These are phyloP conservation scores for Platycheirus rosarum DNA, from an alignment of 2,888 invertebrate genomes.

Conservation along the genomic window DNA sequence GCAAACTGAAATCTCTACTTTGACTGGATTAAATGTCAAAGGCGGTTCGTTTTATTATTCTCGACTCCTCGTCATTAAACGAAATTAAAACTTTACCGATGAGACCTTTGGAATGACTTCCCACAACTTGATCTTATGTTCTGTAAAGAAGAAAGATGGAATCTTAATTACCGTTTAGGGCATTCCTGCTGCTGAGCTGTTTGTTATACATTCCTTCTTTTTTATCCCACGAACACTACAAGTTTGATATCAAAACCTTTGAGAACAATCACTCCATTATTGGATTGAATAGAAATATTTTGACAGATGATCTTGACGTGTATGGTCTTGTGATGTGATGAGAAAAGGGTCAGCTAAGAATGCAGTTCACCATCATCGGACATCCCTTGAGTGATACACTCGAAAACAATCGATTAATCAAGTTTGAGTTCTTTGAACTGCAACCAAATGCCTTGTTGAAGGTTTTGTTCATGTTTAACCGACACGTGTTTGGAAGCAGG, in stretches of 20 bases:
- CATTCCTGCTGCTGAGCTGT: too few relatives aligned
- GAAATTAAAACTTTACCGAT: conserved; percentile 1
- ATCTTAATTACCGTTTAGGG: conserved; percentile 10
- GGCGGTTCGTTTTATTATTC: conserved; percentile 43
- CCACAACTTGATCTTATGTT: neutral
- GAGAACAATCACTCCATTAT: conserved; percentile 12
- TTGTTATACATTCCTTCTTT: neutral
- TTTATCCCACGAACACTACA: neutral
- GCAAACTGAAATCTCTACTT: conserved; percentile 8
- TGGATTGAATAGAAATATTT: conserved; percentile 44
- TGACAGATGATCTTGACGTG: conserved; percentile 42
- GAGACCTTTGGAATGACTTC: neutral
- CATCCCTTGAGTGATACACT: neutral
- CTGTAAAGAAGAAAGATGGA: neutral
- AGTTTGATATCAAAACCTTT: conserved; percentile 4
- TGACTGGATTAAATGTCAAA: conserved; percentile 58
- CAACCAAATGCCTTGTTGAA: neutral
- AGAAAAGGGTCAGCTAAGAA: conserved; percentile 6
- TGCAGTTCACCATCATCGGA: conserved; percentile 2
- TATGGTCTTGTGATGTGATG: conserved; percentile 8
- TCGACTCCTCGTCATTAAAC: neutral
- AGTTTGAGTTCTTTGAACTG: conserved; percentile 22
- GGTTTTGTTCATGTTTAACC: conserved; percentile 20
- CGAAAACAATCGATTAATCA: conserved; percentile 26
- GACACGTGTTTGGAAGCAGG: conserved; percentile 22